A percentile compares a stretch with the other conserved stretches of the same genome.
These are phyloP conservation scores for Pseudomyrmex pallidus DNA, from an alignment of 1,140 invertebrate genomes.

Conservation along the genomic window DNA sequence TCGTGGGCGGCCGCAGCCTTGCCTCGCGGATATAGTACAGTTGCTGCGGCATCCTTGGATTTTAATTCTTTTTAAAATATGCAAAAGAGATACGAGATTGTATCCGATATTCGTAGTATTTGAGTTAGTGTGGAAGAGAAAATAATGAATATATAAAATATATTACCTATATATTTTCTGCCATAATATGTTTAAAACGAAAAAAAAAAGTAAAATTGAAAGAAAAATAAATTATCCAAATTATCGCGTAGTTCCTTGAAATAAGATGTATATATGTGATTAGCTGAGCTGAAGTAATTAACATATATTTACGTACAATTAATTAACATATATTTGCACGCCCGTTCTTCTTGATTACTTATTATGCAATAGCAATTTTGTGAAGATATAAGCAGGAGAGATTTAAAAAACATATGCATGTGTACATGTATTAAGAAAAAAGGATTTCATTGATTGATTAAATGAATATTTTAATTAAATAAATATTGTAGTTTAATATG, in stretches of 20 bases:
- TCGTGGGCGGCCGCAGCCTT: slow-evolving; percentile 46
- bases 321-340: too few relatives aligned
- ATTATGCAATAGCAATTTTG: neutral
- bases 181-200: neutral
- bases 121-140: neutral
- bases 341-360: too few relatives aligned
- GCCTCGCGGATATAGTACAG: slow-evolving; percentile 19
- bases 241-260: neutral
- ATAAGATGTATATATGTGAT: neutral
- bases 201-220: neutral
- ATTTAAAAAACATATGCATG: too few relatives aligned
- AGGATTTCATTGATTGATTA: neutral
- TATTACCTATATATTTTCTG: neutral
- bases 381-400: neutral
- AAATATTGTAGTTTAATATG: neutral
- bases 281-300: neutral
- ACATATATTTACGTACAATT: neutral
- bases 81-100: slow-evolving; percentile 3
- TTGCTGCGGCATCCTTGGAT: slow-evolving; percentile 27
- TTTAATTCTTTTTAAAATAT: slow-evolving; percentile 21
- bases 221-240: too few relatives aligned
- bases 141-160: neutral
- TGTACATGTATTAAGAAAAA: neutral
- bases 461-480: neutral
- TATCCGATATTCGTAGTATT: neutral